These are phyloP conservation scores for Luffia ferchaultella DNA, from an alignment of 2,888 invertebrate species.

Conservation along the genomic window DNA sequence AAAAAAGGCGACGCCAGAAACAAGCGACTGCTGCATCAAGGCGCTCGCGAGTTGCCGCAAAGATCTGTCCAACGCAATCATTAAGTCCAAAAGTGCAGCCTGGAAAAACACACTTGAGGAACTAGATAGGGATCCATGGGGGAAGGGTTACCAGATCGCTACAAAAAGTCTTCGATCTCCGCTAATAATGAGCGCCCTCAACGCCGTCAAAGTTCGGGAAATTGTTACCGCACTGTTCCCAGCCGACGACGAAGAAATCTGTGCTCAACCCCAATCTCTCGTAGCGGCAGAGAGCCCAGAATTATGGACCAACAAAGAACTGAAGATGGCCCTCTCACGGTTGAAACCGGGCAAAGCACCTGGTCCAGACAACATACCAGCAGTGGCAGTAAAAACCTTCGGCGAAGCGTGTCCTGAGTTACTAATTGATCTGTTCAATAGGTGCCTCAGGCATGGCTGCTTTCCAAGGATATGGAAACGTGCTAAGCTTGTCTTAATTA, in stretches of 20 bases:
- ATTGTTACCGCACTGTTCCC: not conserved
- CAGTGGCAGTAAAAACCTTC: not conserved
- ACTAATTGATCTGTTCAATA: not conserved
- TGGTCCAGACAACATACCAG: not conserved
- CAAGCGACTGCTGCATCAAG: not conserved
- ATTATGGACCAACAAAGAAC: not conserved
- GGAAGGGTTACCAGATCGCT: not conserved
- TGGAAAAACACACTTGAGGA: not conserved
- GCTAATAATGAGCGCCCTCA: not conserved
- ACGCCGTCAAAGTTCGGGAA: not conserved
- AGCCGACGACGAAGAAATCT: not conserved
- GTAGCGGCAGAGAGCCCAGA: not conserved
- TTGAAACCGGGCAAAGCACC: not conserved
- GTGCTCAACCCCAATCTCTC: not conserved
- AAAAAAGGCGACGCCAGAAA: no score
- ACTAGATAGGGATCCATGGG: not conserved
- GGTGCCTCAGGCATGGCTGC: not conserved
- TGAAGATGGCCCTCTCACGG: not conserved
- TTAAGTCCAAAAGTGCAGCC: not conserved
- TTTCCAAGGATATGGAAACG: not conserved
- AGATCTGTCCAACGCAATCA: not conserved
- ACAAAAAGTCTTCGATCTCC: not conserved
- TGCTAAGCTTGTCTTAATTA: not conserved
- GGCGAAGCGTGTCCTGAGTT: not conserved
- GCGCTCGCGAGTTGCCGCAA: not conserved